phyloP scores from a whole-genome alignment of 2,888 invertebrate genomes.

The Geophilus truncorum region DNA sequence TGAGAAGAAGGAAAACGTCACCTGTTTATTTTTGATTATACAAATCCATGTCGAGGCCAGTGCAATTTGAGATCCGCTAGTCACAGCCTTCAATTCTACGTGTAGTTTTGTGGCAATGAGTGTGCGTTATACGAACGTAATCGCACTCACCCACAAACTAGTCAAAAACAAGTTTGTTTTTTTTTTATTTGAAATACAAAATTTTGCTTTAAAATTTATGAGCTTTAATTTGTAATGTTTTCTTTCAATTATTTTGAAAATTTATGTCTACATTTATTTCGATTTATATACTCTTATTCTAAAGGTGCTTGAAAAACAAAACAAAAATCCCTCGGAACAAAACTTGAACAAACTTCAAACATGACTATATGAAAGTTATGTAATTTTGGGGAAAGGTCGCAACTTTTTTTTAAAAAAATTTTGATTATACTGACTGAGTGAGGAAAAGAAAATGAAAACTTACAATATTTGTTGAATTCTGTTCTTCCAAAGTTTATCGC shows the following conservation, averaged over 20 bases:
- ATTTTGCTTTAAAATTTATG: neutral
- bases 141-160: conserved; percentile 28
- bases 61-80: neutral
- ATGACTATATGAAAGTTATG: neutral
- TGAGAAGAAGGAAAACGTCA: neutral
- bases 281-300: neutral
- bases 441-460: neutral
- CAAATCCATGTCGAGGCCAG: neutral
- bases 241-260: neutral
- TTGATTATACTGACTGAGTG: neutral
- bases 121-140: neutral
- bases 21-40: neutral
- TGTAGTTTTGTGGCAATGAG: neutral
- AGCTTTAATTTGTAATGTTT: neutral
- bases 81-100: neutral
- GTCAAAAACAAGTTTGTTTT: neutral
- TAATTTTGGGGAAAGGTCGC: neutral
- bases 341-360: neutral
- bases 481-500: conserved; percentile 8
- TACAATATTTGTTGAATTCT: neutral
- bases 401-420: neutral
- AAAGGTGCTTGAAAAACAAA: neutral
- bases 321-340: neutral
- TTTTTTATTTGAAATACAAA: neutral
- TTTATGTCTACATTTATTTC: neutral